Evolutionary conservation across 2,888 invertebrate species (phyloP).

Genomic region (Cylloceria caligata): DNA sequence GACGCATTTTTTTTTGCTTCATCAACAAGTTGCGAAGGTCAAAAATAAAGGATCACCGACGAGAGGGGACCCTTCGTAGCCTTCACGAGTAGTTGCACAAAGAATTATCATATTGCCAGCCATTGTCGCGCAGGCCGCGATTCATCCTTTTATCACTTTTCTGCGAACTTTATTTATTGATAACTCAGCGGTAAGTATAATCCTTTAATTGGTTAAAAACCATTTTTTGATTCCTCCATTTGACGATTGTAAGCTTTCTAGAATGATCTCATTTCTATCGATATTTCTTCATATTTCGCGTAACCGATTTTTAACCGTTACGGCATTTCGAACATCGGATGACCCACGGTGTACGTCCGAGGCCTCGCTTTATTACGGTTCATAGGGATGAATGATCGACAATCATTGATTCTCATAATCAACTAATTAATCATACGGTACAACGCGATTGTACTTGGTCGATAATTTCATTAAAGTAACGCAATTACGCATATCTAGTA

Average conservation of each 20-base stretch:
- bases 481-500: too few relatives aligned
- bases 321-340: conserved; percentile 27
- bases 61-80: conserved; percentile 2
- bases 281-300: neutral
- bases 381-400: too few relatives aligned
- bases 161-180: conserved; percentile 15
- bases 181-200: conserved; percentile 20
- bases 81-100: conserved; percentile 12
- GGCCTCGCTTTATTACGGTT: too few relatives aligned
- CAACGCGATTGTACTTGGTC: too few relatives aligned
- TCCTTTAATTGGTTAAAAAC: neutral
- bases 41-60: conserved; percentile 52
- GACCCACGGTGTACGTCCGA: too few relatives aligned
- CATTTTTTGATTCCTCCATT: neutral
- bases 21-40: conserved; percentile 64
- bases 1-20: conserved; percentile 27
- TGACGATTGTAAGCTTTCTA: neutral
- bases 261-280: neutral
- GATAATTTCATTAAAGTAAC: too few relatives aligned
- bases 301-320: conserved; percentile 29
- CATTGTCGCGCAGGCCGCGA: conserved; percentile 67
- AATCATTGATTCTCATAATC: too few relatives aligned
- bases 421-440: too few relatives aligned
- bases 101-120: conserved; percentile 43
- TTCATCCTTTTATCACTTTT: conserved; percentile 15